Evolutionary conservation across 2,797 vertebrate genomes (phyloP).

Genomic region (Lates japonicus): DNA sequence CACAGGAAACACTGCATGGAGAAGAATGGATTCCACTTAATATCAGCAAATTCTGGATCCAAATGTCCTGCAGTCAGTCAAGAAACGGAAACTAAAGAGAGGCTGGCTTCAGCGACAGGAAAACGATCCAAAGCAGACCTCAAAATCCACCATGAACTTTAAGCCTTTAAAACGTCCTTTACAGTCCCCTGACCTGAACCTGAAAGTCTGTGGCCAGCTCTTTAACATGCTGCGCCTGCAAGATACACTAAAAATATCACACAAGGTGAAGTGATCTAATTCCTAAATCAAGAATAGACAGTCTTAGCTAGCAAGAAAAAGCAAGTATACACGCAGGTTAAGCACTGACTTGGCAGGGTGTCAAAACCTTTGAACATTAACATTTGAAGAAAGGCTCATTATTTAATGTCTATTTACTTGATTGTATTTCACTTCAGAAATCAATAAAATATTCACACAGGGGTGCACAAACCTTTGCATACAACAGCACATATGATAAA

Average conservation of each 20-base stretch:
- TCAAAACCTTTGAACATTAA: not conserved
- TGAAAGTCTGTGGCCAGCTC: not conserved
- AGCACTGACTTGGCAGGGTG: not conserved
- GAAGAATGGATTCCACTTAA: not conserved
- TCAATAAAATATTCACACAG: not conserved
- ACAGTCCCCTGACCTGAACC: not conserved
- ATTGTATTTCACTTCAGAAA: too few relatives aligned
- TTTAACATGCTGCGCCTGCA: not conserved
- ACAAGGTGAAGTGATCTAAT: not conserved
- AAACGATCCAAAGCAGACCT: not conserved
- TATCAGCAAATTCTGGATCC: not conserved
- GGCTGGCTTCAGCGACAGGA: not conserved
- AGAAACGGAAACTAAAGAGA: not conserved
- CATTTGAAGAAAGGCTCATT: too few relatives aligned
- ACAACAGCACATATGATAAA: not conserved
- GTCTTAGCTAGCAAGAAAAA: not conserved
- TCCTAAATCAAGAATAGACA: not conserved
- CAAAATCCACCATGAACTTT: not conserved
- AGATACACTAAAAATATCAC: not conserved
- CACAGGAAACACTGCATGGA: not conserved
- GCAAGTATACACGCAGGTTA: not conserved
- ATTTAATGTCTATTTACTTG: too few relatives aligned
- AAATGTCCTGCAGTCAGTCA: not conserved
- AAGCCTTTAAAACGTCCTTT: not conserved
- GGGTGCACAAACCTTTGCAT: not conserved